Evolutionary conservation across 2,113 vertebrate genomes (phyloP), one percentile per base, ranked within the genome.

Genomic region (Ophiodon elongatus): DNA sequence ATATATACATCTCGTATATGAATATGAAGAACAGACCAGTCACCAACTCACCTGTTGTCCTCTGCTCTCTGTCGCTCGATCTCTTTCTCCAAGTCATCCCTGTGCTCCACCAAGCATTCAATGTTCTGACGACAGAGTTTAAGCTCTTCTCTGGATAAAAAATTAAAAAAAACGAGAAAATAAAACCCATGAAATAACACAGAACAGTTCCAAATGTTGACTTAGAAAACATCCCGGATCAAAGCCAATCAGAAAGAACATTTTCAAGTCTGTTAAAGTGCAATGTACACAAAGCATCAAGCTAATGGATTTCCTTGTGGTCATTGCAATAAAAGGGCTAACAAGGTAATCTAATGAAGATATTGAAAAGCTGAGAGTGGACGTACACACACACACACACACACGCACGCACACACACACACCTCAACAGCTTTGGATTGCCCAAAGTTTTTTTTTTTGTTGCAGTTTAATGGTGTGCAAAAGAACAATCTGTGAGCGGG

Each of bases 21-120:
- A 52, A 47, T 21, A 14, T 10, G 15, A 29, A 57, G 29, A n/a
- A n/a, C 25, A 50, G 19, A 57, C 29, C 35, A 52, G 62, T 59
- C 62, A 35, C 27, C 23, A 67, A 94, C 96, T 72, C 91, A 98
- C 98, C 47, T 94, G 67, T 97, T 96, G 57, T 92, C 92, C 56
- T 87, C 89, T 45, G 90, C 87, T 86, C 89, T 93, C 87, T 96
- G 94, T 2, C 21, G 71, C 63, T 93, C 78, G 1, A 94, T 94
- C 74, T 97, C 88, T 3, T 27, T 41, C 19, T 96, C 96, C 91
- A 96, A 80, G 3, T 11, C 25, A 23, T 91, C 90, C 88, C 95
- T 96, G 87, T 96, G 95, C 64, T 88, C 79, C 90, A 82, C 11
- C 57, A 98, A 79, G 71, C 80, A 80, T 39, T 90, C 50, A 19